These are phyloP conservation scores for Apteryx owenii DNA, from an alignment of 2,113 vertebrate species.

Conservation along the genomic window DNA sequence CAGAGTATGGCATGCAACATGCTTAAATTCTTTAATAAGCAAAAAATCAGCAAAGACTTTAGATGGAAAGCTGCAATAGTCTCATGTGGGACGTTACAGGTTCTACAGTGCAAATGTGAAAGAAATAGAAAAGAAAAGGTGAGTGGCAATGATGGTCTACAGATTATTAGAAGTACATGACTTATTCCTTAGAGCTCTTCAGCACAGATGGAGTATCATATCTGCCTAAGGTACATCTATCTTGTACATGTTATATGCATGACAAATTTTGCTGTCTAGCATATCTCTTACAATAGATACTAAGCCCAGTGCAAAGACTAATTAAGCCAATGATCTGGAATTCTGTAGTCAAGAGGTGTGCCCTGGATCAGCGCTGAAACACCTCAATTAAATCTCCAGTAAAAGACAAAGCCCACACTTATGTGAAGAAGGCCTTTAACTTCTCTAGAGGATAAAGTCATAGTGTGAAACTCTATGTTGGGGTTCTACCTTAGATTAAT, in stretches of 20 bases:
- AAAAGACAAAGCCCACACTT: background rate
- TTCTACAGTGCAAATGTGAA: conserved; percentile 60
- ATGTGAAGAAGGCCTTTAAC: background rate
- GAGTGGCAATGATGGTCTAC: background rate
- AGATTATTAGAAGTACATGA: background rate
- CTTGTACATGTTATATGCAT: background rate
- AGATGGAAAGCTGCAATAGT: conserved; percentile 44
- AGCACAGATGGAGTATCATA: background rate
- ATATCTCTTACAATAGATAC: background rate
- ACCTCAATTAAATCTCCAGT: background rate
- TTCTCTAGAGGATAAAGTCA: background rate
- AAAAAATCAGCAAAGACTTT: conserved; percentile 19
- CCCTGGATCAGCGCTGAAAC: background rate
- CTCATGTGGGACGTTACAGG: conserved; percentile 21
- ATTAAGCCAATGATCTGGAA: background rate
- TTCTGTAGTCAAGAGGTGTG: background rate
- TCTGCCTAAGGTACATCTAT: background rate
- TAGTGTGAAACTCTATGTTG: background rate
- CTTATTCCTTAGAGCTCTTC: background rate
- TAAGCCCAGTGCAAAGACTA: background rate
- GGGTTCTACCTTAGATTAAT: background rate
- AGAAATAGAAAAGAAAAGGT: conserved; percentile 30
- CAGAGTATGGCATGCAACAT: conserved; percentile 54
- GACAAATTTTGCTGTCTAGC: background rate
- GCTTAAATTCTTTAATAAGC: conserved; percentile 26